These are phyloP conservation scores for Camptogramma bilineatum DNA, from an alignment of 2,888 invertebrate species.

Conservation along the genomic window DNA sequence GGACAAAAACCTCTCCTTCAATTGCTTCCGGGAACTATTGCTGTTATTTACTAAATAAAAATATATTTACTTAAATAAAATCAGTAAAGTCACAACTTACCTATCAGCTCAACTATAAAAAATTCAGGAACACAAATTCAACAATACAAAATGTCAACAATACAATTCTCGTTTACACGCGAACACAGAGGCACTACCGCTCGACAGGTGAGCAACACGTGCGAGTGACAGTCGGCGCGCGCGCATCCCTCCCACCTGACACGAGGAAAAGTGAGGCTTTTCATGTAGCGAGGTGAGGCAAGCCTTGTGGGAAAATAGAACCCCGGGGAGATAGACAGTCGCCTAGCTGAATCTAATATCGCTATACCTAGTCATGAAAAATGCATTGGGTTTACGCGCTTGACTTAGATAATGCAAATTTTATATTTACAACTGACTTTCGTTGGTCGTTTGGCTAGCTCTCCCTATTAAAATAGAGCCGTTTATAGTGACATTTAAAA, in stretches of 20 bases:
- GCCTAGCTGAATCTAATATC: background rate
- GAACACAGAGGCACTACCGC: slow-evolving; percentile 21
- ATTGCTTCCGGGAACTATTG: no score
- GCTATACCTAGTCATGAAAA: background rate
- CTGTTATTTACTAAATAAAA: no score
- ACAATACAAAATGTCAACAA: slow-evolving; percentile 20
- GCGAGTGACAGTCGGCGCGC: slow-evolving; percentile 50
- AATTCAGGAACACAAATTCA: slow-evolving; percentile 4
- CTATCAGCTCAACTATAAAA: background rate
- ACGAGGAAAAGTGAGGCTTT: slow-evolving; percentile 15
- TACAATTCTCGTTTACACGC: slow-evolving; percentile 2
- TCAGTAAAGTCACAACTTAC: slow-evolving; percentile 3
- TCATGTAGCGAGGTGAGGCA: slow-evolving; percentile 3
- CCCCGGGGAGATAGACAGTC: background rate
- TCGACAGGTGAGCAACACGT: slow-evolving; percentile 41
- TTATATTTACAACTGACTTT: no score
- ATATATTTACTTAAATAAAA: no score
- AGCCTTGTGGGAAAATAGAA: background rate
- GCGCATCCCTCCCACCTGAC: slow-evolving; percentile 49
- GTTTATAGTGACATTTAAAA: no score
- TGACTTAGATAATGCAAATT: background rate
- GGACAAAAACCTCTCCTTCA: no score
- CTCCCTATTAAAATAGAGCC: no score
- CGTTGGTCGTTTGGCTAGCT: no score
- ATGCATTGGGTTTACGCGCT: background rate